phyloP scores from a whole-genome alignment of 2,888 invertebrate species.

The Dryomyza anilis region DNA sequence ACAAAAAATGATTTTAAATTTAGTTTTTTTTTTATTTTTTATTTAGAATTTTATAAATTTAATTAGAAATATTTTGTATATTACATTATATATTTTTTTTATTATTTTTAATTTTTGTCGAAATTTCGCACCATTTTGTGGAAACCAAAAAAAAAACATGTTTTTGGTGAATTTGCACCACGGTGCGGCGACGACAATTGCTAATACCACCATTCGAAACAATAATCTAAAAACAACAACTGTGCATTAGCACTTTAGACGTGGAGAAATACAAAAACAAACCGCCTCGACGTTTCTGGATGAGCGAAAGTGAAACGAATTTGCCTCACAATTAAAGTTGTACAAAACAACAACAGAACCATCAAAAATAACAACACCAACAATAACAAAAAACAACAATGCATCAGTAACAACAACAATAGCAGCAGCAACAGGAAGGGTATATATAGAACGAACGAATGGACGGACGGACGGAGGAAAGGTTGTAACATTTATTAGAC shows the following conservation, averaged over 20 bases:
- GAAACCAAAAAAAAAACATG: too few relatives aligned
- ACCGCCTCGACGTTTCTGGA: constrained; percentile 22
- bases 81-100: too few relatives aligned
- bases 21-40: too few relatives aligned
- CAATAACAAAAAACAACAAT: constrained; percentile 34
- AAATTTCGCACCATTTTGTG: too few relatives aligned
- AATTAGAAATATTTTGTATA: too few relatives aligned
- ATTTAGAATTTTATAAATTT: too few relatives aligned
- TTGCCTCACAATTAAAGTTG: constrained; percentile 48
- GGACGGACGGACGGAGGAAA: neutral
- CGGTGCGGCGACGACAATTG: constrained; percentile 23
- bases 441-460: constrained; percentile 6
- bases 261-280: constrained; percentile 32
- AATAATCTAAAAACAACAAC: constrained; percentile 50
- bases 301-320: constrained; percentile 34
- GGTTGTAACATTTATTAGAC: constrained; percentile 8
- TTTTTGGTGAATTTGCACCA: constrained; percentile 22
- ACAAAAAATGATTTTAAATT: too few relatives aligned
- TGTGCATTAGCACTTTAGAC: constrained; percentile 55
- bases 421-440: constrained; percentile 15
- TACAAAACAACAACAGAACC: constrained; percentile 39
- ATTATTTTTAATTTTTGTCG: too few relatives aligned
- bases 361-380: constrained; percentile 35
- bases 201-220: constrained; percentile 26
- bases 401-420: constrained; percentile 33